Base-by-base conservation (phyloP, 2,888 invertebrate species). In the Sinodicranocentrus sp. region DNA sequence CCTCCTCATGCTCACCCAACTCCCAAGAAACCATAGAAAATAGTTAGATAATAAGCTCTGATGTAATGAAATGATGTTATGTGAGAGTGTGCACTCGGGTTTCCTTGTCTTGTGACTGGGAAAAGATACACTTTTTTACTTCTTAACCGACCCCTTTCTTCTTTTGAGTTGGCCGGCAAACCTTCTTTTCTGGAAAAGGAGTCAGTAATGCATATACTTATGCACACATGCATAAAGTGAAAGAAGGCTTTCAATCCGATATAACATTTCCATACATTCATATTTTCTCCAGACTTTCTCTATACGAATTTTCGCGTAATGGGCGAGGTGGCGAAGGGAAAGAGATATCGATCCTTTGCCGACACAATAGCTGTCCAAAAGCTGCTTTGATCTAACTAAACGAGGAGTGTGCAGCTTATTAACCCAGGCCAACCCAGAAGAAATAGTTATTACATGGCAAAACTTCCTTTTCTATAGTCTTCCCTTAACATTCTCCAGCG, bases 321-420 rank as follows among this genome's bases (percentile, higher is more conserved):
- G 73, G 73, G 61, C 54, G 77, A 83, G 83, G 78, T 84, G 84
- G 76, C 71, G 71, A 84, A 84, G 72, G 65, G 75, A 80, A 80
- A 75, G 71, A 82, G 80, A 78, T 84, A 84, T 84, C 84, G 84
- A 84, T 84, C 84, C 80, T 72, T 13, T 67, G 72, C 44, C 80
- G 76, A 82, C 84, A 80, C 80, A 84, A 82, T 77, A 72, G 76
- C 76, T 63, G 76, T 82, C 80, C 84, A 84, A 82, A 72, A 76
- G 71, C 78, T 73, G 78, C 70, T 80, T 79, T 79, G 79, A 79
- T 72, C 75, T 82, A 63, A 76, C 82, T 82, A 52, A 83, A 83
- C 61, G 61, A 61, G 48, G 44, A 65, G 75, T 33, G 68, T 44
- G 48, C 19, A 70, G 78, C 78, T 84, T 84, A 84, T 84, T 84